Evolutionary conservation across 2,797 vertebrate genomes (phyloP).

Genomic region (Sciurus carolinensis): DNA sequence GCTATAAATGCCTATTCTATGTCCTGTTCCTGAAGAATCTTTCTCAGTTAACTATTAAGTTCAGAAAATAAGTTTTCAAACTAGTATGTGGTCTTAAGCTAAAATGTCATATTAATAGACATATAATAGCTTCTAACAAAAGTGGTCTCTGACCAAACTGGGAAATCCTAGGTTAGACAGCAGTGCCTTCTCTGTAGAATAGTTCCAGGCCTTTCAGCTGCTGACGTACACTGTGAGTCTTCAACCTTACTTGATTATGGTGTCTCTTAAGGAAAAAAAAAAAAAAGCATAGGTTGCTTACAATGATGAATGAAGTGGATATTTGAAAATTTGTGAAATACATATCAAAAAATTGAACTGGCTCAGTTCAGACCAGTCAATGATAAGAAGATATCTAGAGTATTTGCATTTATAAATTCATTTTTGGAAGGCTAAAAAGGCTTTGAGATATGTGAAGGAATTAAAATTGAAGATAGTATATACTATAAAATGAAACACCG

Average conservation of each 20-base stretch:
- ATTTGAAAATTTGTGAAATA: conserved; percentile 47
- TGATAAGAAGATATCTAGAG: not conserved
- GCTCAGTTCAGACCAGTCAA: not conserved
- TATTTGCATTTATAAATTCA: conserved; percentile 31
- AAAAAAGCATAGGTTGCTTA: not conserved
- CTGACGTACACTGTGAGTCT: not conserved
- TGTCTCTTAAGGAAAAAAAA: not conserved
- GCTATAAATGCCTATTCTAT: not conserved
- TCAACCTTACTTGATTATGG: not conserved
- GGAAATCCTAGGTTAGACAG: not conserved
- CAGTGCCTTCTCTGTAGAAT: not conserved
- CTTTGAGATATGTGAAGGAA: conserved; percentile 29
- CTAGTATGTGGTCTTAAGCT: not conserved
- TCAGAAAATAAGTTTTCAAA: conserved; percentile 15
- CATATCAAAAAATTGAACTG: conserved; percentile 15
- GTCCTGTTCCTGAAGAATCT: not conserved
- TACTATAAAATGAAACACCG: not conserved
- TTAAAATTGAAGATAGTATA: not conserved
- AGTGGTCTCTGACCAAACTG: not conserved
- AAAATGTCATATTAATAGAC: not conserved
- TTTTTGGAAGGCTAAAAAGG: not conserved
- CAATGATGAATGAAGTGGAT: not conserved
- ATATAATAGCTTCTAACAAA: not conserved
- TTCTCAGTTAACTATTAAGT: not conserved
- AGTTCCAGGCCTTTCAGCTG: not conserved